Base-by-base conservation (phyloP, 2,113 vertebrate species). In the Ancistrus triradiatus region DNA sequence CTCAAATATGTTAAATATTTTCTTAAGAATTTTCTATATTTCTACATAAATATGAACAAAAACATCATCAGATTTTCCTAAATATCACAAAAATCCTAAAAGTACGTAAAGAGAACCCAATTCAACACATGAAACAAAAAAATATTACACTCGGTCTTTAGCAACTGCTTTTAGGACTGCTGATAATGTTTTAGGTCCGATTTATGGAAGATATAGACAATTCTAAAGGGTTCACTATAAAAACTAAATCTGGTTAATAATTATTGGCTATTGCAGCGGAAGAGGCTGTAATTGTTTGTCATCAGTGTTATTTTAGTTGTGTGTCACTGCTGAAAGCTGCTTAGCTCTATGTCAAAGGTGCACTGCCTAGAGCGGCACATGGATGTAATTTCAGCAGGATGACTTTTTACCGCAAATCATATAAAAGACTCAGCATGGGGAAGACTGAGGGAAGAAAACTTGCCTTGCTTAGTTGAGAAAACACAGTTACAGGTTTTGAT, bases 321-420 rank as follows among this genome's bases (percentile, higher is more conserved):
- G 78, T 79, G 61, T 80, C 74, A 79, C 72, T 59, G 40, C 27
- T 61, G 59, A 70, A 67, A 63, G 68, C 48, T 68, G 69, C 48
- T 69, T 57, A 63, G 59, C 66, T 74, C 62, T 61, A 28, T 76
- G 77, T 77, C 75, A 80, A 68, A 70, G 19, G 52, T 69, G 72
- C 67, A 56, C n/a, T 74, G 73, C 78, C 77, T 70, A 66, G 73
- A 74, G 70, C 66, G 55, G 78, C 84, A 87, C 83, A 77, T 86
- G 84, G 85, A 85, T 87, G 81, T 78, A 76, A 84, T 87, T 88
- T 86, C 71, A 83, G 73, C 78, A 68, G 75, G 74, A 78, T 72
- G 55, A 69, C 72, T 74, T 78, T 47, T 70, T 65, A 74, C 77
- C 71, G 60, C 82, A 86, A 87, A 85, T 83, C 79, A 83, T 85